Evolutionary conservation across 1,140 invertebrate species (phyloP), one percentile per base, ranked within the genome.

Genomic region (Leguminivora glycinivorella): DNA sequence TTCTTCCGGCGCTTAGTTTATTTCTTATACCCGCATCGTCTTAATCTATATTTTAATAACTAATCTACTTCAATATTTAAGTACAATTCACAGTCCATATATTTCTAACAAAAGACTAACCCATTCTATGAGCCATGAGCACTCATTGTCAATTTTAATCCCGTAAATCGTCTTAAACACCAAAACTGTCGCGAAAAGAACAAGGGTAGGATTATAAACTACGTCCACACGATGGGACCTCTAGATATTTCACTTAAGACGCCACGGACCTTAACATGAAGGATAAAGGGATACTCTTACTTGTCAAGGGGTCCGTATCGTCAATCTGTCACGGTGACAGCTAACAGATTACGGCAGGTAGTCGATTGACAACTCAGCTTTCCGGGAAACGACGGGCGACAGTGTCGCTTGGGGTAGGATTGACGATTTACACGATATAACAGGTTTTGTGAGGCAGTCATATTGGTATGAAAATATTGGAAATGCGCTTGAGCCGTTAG

Each of bases 161-260:
- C 34, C 7, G 2, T 52, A 52, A 52, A 52, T 52, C 47, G 47
- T 22, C 47, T 52, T 52, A 52, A 52, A 52, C 47, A 52, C 47
- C 47, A n/a, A 43, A 43, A 52, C 47, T 52, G 47, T 52, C 47
- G 47, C 47, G 47, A 52, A 52, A 52, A 52, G 47, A 52, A 52
- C 47, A 52, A 52, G 47, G 47, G 47, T 52, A 22, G 47, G 47
- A 52, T 52, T 52, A 52, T 52, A 52, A 52, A 52, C 47, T 52
- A 52, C 43, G 43, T 47, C 34, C 43, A 17, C 19, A 52, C 47
- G 19, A 52, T 19, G 47, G 43, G 43, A 17, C 43, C 43, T 17
- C 17, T 22, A 52, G 19, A 22, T 52, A 22, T 17, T 47, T 17
- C n/a, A 47, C 43, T 47, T 47, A 22, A 43, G n/a, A 52, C 47